Base-by-base conservation (phyloP, 2,888 invertebrate species). In the Sepioteuthis lessoniana region DNA sequence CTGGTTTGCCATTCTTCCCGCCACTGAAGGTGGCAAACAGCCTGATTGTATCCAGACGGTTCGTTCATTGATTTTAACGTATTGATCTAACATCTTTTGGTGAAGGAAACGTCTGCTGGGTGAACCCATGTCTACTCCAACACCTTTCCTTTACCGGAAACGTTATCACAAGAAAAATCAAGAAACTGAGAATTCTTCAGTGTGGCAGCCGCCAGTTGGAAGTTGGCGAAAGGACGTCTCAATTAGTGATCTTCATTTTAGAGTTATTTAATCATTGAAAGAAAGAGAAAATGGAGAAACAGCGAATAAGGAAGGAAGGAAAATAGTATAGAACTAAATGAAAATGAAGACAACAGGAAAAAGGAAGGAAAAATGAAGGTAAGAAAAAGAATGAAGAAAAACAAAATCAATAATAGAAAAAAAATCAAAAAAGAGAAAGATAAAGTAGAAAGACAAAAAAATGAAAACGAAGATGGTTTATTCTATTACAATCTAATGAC, bases 151-250 rank as follows among this genome's bases (percentile, higher is more conserved):
- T 7, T 35, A 76, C 76, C 76, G 76, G 76, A 76, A 76, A 76
- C 76, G 76, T 76, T 76, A 76, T 76, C 76, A 76, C 76, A 76
- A 76, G 76, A 76, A 76, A 76, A 76, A 76, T 76, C 76, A 76
- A 76, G 76, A 76, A 76, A 76, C n/a, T n/a, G 76, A 76, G 13
- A 76, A 76, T 76, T 76, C 76, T 76, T 76, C 76, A 76, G n/a
- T 76, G 76, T 76, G 76, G 76, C 76, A 76, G 76, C 76, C 76
- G 76, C 76, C 76, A 76, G 76, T 76, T 76, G 76, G 76, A 76
- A 76, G 76, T 76, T 76, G 76, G 76, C 76, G 76, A 76, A 76
- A 76, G 76, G 76, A 76, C 76, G 76, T 76, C 76, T 76, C 76
- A 76, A 76, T 76, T 76, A 76, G 76, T 35, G 76, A 76, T 76